phyloP scores from a whole-genome alignment of 2,888 invertebrate species.

The Brenthis daphne region DNA sequence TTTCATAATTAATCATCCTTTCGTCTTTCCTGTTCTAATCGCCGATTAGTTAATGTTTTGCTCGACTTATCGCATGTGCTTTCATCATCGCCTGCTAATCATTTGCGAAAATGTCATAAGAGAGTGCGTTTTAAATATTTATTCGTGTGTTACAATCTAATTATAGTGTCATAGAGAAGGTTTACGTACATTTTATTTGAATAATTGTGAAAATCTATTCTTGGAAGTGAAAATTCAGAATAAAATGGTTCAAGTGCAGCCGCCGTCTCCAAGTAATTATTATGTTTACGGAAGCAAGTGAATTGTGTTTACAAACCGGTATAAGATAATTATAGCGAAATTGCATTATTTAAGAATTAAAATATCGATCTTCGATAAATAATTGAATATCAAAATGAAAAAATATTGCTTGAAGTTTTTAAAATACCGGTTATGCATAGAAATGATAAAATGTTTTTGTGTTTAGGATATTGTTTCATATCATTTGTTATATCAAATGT shows the following conservation, averaged over 20 bases:
- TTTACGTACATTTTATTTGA: background rate
- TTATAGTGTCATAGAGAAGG: background rate
- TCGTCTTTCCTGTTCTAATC: conserved; percentile 14
- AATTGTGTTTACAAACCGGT: conserved; percentile 20
- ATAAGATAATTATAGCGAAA: conserved; percentile 3
- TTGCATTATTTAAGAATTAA: background rate
- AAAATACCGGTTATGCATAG: too few species aligned
- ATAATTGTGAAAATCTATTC: background rate
- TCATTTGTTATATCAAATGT: background rate
- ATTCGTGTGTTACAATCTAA: background rate
- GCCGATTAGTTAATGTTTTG: conserved; percentile 7
- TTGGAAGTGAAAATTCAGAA: background rate
- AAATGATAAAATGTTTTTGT: background rate
- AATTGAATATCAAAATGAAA: too few species aligned
- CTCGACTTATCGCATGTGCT: conserved; percentile 1
- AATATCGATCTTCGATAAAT: too few species aligned
- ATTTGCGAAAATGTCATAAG: conserved; percentile 3
- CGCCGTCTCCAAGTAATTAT: conserved; percentile 15
- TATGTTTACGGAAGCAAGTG: conserved; percentile 7
- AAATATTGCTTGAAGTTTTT: too few species aligned
- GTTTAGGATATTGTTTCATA: background rate
- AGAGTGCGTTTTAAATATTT: background rate
- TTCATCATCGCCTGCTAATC: background rate
- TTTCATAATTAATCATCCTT: conserved; percentile 7
- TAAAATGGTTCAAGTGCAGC: conserved; percentile 2